A percentile compares a stretch with the other conserved stretches of the same genome.
phyloP scores from a whole-genome alignment of 2,113 vertebrate species.

The Apeltes quadracus region DNA sequence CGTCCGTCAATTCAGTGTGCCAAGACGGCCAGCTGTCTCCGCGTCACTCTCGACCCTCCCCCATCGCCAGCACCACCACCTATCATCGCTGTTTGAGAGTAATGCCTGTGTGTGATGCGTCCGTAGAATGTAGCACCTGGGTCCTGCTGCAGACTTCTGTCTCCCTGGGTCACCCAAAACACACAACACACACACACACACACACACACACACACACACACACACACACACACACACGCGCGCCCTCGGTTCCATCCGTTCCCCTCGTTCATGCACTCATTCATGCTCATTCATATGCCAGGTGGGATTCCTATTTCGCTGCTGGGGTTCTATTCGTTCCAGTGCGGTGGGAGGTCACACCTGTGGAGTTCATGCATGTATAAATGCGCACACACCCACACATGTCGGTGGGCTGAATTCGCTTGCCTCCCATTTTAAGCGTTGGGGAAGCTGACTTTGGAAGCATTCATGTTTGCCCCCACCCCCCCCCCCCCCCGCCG shows the following conservation, averaged over 20 bases:
- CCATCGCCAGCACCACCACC: constrained; percentile 7
- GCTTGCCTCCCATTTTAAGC: constrained; percentile 55
- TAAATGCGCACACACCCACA: constrained; percentile 16
- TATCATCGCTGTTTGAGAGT: constrained; percentile 23
- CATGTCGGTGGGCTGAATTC: constrained; percentile 31
- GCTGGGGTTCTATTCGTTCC: constrained; percentile 60
- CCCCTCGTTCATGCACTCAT: constrained; percentile 32
- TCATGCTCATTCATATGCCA: constrained; percentile 68
- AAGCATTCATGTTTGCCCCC: constrained; percentile 57
- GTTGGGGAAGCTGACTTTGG: constrained; percentile 43
- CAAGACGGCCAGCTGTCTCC: constrained; percentile 25
- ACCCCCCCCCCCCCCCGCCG: no score
- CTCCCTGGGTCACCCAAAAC: constrained; percentile 1
- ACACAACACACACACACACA: constrained; percentile 12
- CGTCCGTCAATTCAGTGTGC: constrained; percentile 32
- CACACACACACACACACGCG: neutral
- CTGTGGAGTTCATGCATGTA: constrained; percentile 43
- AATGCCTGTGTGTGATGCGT: constrained; percentile 27
- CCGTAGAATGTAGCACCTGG: constrained; percentile 51
- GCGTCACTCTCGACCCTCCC: constrained; percentile 5
- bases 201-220: neutral
- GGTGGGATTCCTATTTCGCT: constrained; percentile 55
- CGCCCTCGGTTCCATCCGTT: constrained; percentile 13
- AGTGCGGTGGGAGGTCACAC: constrained; percentile 51
- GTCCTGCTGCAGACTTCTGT: constrained; percentile 39